Base-by-base conservation (phyloP, 2,888 invertebrate genomes). In the Pardosa pseudoannulata region DNA sequence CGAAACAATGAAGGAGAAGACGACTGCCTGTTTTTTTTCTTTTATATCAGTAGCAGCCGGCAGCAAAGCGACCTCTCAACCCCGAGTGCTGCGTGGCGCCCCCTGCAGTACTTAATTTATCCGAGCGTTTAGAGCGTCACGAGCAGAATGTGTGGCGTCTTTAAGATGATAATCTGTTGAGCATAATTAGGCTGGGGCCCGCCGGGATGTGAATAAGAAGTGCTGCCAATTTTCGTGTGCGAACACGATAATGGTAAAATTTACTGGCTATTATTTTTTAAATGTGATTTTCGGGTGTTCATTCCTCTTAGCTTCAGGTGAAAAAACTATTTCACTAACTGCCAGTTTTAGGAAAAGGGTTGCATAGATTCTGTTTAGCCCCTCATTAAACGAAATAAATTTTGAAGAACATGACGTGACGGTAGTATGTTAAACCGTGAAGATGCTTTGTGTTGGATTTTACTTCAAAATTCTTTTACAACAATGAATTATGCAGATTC, bases 1-100 rank as follows among this genome's bases (percentile, higher is more conserved):
- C 39, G 28, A 70, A 70, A 70, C 70, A 70, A 70, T 70, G 70
- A 70, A 70, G 70, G n/a, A n/a, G n/a, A 70, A 36, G 41, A 70
- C 32, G 39, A 27, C 27, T 41, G 23, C 1, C 13, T 32, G 27
- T 13, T 39, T 27, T 41, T 36, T 31, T 27, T 32, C 16, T 39
- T 70, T 70, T 19, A 16, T 70, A 23, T 70, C 41, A 27, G 70
- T 70, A 70, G 70, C 65, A 29, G 65, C 65, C 65, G 31, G 29
- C 65, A 65, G 29, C 70, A 39, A 70, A 19, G 16, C 70, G 70
- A 70, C 70, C 70, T 70, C 41, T 70, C 41, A 41, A 70, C 70
- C 70, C 41, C 41, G 27, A 41, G 27, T 27, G 41, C 70, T 27
- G 39, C 27, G 70, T 70, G 70, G 41, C 70, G 41, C 70, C 70